A percentile compares a stretch with the other conserved stretches of the same genome.
These are phyloP conservation scores for Syngnathus rostellatus DNA, from an alignment of 2,797 vertebrate species.

Conservation along the genomic window DNA sequence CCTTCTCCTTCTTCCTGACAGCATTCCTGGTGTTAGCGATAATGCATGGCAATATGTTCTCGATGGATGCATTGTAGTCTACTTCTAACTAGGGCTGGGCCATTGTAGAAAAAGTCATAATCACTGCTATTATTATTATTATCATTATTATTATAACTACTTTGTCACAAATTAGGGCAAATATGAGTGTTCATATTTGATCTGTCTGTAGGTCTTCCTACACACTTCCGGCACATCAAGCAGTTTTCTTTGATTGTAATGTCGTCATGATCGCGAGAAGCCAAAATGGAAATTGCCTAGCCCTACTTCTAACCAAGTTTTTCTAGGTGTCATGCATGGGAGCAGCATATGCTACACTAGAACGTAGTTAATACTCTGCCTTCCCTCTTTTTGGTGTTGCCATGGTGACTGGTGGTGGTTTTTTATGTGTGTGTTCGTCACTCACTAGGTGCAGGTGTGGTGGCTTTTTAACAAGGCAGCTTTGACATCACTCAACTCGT, in stretches of 20 bases:
- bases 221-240: too few relatives aligned
- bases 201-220: too few relatives aligned
- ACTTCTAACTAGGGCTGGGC: neutral
- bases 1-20: constrained; percentile 16
- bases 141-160: too few relatives aligned
- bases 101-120: too few relatives aligned
- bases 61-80: constrained; percentile 1
- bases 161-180: too few relatives aligned
- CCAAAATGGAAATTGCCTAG: too few relatives aligned
- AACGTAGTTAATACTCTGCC: constrained; percentile 17
- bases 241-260: too few relatives aligned
- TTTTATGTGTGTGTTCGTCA: constrained; percentile 12
- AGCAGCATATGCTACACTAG: constrained; percentile 5
- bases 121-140: too few relatives aligned
- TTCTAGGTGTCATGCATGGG: constrained; percentile 29
- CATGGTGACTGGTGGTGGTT: constrained; percentile 59
- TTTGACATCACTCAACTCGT: constrained; percentile 7
- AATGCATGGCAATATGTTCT: constrained; percentile 32
- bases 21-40: constrained; percentile 11
- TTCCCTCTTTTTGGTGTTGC: constrained; percentile 33
- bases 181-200: too few relatives aligned
- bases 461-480: constrained; percentile 2
- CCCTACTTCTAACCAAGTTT: constrained; percentile 7
- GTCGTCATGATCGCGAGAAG: too few relatives aligned
- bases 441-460: constrained; percentile 17